phyloP scores from a whole-genome alignment of 2,888 invertebrate genomes.

The Pandemis heparana region DNA sequence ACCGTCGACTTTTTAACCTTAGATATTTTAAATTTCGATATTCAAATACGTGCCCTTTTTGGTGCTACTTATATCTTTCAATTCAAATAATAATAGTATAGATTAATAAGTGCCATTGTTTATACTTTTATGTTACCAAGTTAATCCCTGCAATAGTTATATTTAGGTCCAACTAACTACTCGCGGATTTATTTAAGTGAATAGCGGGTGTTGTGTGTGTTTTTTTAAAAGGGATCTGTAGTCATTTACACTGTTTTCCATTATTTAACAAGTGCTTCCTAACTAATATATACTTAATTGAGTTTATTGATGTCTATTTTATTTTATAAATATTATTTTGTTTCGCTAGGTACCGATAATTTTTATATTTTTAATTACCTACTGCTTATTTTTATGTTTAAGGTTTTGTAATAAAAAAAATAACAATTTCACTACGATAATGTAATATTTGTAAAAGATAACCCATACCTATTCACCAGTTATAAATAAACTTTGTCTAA shows the following conservation, averaged over 20 bases:
- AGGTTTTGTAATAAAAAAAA: constrained; percentile 8
- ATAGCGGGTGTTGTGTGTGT: constrained; percentile 2
- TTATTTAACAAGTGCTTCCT: constrained; percentile 33
- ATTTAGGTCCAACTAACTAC: neutral
- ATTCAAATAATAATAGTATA: constrained; percentile 22
- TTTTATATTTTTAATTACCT: constrained; percentile 13
- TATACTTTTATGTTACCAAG: constrained; percentile 46
- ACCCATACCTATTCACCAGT: constrained; percentile 23
- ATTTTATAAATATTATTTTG: constrained; percentile 6
- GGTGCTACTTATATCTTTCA: constrained; percentile 34
- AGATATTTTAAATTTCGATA: too few species aligned
- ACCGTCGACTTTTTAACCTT: too few species aligned
- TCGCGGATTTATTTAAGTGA: neutral
- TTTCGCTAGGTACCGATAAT: constrained; percentile 28
- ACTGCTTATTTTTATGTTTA: neutral
- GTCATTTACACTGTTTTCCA: constrained; percentile 29
- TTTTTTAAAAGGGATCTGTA: constrained; percentile 10
- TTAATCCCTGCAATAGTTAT: constrained; percentile 11
- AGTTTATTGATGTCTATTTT: constrained; percentile 13
- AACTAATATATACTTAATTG: constrained; percentile 26
- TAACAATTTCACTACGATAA: constrained; percentile 15
- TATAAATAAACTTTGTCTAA: constrained; percentile 39
- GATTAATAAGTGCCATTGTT: constrained; percentile 45
- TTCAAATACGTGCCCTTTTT: too few species aligned
- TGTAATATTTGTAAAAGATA: constrained; percentile 34